Evolutionary conservation across 2,797 vertebrate species (phyloP), one percentile per base, ranked within the genome.

Genomic region (Tragopan temminckii): DNA sequence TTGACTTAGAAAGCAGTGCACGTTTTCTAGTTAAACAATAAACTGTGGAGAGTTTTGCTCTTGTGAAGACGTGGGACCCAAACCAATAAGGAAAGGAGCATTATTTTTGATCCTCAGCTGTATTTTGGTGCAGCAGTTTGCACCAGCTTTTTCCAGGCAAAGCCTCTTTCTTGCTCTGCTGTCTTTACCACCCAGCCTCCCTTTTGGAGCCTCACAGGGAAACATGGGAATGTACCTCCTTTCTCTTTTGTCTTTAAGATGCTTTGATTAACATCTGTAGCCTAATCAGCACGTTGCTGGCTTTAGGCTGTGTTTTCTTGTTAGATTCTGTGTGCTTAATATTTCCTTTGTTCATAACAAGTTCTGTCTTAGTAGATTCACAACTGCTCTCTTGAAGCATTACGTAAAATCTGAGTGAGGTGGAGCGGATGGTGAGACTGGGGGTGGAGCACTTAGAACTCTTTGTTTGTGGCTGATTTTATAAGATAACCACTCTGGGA

Each of bases 281-380:
- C 79, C 53, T 88, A 85, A 92, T 94, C 83, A 92, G 87, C 91
- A 58, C 76, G 59, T 62, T 80, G 25, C 58, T 89, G 72, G 79
- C 87, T 90, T 66, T 7, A 71, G 94, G 94, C 81, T 88, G 45
- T 8, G 0, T 85, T 90, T 89, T 71, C 50, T 69, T 62, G 23
- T 71, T 89, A 23, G 15, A 21, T 33, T 53, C 29, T 57, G 53
- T 57, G 53, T 20, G 19, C 53, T 57, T 57, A 21, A 57, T 55
- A n/a, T n/a, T 57, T 57, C 31, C 53, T 19, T 57, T 33, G 7
- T 5, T n/a, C 19, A 21, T 57, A 21, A 13, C 11, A 57, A 57
- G 31, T 33, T 57, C 19, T 63, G 5, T 67, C 68, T 77, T 43
- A 36, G 46, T 55, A 18, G 61, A 31, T 59, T 87, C 40, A 13